phyloP scores from a whole-genome alignment of 2,113 vertebrate species.

The Melierax canorus region DNA sequence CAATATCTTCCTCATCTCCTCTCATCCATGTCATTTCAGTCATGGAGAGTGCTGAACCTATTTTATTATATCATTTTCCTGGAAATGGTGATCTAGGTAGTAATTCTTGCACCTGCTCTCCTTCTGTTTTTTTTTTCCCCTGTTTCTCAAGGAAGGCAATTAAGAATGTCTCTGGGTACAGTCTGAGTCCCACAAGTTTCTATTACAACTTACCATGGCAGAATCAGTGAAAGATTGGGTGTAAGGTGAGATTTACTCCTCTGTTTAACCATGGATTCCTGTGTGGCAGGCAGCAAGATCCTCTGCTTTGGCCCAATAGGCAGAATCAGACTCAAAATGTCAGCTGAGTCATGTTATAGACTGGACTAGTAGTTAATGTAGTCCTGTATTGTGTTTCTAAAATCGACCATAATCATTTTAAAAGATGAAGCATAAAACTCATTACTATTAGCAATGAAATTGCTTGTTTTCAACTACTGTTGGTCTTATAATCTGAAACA shows the following conservation, averaged over 20 bases:
- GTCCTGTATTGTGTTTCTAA: not conserved
- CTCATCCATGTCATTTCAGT: not conserved
- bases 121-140: fast-evolving
- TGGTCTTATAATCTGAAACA: not conserved
- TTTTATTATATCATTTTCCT: not conserved
- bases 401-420: not conserved
- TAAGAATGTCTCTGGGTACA: not conserved
- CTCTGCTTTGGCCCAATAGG: not conserved
- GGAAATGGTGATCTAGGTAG: not conserved
- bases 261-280: not conserved
- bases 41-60: not conserved
- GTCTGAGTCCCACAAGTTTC: not conserved
- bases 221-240: not conserved
- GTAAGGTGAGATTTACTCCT: not conserved
- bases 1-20: not conserved
- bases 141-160: not conserved
- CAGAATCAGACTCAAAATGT: not conserved
- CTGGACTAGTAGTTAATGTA: not conserved
- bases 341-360: not conserved
- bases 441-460: not conserved
- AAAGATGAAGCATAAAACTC: not conserved
- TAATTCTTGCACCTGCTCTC: not conserved
- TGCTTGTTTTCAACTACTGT: not conserved
- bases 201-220: not conserved
- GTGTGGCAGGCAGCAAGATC: not conserved